Evolutionary conservation across 1,140 invertebrate genomes (phyloP), one percentile per base, ranked within the genome.

Genomic region (Drosophila nigromelanica): DNA sequence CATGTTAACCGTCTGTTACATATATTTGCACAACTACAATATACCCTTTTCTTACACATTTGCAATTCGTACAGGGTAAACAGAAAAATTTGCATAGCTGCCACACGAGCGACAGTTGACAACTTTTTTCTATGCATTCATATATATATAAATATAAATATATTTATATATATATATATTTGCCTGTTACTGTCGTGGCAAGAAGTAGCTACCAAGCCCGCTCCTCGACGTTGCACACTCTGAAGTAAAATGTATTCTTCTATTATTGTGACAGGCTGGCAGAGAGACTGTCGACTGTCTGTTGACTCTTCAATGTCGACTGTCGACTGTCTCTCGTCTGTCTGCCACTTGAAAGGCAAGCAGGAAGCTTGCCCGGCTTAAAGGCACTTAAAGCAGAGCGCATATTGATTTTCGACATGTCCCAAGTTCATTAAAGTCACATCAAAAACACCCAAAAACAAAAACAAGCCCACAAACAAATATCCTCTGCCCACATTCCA

Each of bases 381-480:
- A 62, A 58, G 74, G 54, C 77, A 73, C 77, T 81, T 81, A 37
- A 78, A 78, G 78, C 47, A 60, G 11, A 37, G 62, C 50, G 15
- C 45, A 35, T 78, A 86, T 86, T 86, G 81, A 86, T 86, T 86
- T 89, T 78, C 63, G 51, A 60, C 54, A 70, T 66, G 67, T 72
- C 40, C 61, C 78, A 81, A 87, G 83, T 87, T 87, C 83, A 87
- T 87, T 87, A 87, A 87, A 87, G 83, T 89, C 83, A 83, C 82
- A 87, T 87, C 83, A 87, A 63, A 51, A 59, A 39, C 59, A 60
- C 50, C 35, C 43, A 62, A 70, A 37, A 15, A 43, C 48, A 50
- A 50, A 51, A 42, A 35, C 12, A 37, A 55, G 30, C 14, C 27
- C n/a, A 43, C 21, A 60, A 58, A 62, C 27, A 60, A 67, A 67